Percentiles rank a stretch among this genome's conserved stretches.
Evolutionary conservation across 1,140 invertebrate genomes (phyloP).

Genomic region (Drosophila prosaltans): DNA sequence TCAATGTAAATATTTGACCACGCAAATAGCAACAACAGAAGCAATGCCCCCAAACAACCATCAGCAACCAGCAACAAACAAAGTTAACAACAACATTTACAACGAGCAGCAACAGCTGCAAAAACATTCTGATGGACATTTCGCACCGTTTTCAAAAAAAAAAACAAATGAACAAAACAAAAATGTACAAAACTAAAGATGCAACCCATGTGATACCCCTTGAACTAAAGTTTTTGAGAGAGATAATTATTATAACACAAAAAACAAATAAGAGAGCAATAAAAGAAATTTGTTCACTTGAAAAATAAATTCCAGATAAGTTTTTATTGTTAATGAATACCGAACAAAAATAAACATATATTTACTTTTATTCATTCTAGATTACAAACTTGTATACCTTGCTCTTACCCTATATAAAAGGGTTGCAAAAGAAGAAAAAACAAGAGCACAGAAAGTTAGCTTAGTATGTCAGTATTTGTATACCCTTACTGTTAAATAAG

Average conservation of each 20-base stretch:
- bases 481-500: background rate
- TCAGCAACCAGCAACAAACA: conserved; percentile 21
- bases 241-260: background rate
- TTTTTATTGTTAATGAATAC: background rate
- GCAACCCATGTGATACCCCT: background rate
- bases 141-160: conserved; percentile 29
- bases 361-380: background rate
- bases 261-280: background rate
- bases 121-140: conserved; percentile 46
- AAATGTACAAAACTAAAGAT: no score
- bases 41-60: conserved; percentile 32
- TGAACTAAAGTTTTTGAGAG: background rate
- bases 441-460: background rate
- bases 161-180: background rate
- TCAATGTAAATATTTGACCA: conserved; percentile 67
- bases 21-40: conserved; percentile 44
- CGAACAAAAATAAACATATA: background rate
- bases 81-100: conserved; percentile 37
- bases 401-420: background rate
- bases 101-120: conserved; percentile 42
- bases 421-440: background rate
- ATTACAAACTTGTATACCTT: conserved; percentile 15
- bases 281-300: no score
- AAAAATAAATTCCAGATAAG: no score
- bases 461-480: background rate